These are phyloP conservation scores for Hipparchia sbordonii DNA, from an alignment of 2,888 invertebrate species.

Conservation along the genomic window DNA sequence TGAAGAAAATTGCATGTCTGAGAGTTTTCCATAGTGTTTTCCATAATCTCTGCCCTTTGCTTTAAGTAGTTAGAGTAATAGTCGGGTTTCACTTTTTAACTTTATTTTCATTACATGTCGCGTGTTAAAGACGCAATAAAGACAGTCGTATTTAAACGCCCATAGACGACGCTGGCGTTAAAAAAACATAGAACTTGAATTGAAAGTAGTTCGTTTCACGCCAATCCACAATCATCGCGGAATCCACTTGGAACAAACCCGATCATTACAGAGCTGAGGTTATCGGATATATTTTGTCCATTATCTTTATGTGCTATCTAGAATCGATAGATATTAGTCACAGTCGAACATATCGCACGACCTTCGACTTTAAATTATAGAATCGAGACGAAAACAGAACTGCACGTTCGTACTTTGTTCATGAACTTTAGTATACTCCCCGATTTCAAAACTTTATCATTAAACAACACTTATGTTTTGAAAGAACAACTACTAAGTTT, in stretches of 20 bases:
- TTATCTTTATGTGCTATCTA: slow-evolving; percentile 58
- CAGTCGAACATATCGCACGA: slow-evolving; percentile 27
- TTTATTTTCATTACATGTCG: background rate
- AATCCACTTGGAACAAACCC: slow-evolving; percentile 40
- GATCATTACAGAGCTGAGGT: slow-evolving; percentile 53
- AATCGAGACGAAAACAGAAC: slow-evolving; percentile 8
- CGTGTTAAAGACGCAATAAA: slow-evolving; percentile 14
- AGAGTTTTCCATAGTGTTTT: too few relatives aligned
- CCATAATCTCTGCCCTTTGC: too few relatives aligned
- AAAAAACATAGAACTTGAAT: background rate
- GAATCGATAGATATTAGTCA: slow-evolving; percentile 57
- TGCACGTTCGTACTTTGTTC: background rate
- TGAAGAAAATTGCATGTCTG: too few relatives aligned
- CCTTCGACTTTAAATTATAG: slow-evolving; percentile 23
- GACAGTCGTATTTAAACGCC: slow-evolving; percentile 2
- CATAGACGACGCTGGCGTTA: background rate
- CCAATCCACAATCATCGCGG: slow-evolving; percentile 28
- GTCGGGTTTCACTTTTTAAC: too few relatives aligned
- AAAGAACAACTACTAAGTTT: too few relatives aligned
- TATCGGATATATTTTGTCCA: slow-evolving; percentile 56
- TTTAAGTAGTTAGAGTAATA: too few relatives aligned
- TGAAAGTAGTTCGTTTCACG: slow-evolving; percentile 18
- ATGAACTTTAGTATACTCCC: too few relatives aligned
- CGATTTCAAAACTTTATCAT: too few relatives aligned
- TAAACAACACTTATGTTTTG: too few relatives aligned